Base-by-base conservation (phyloP, 2,888 invertebrate species). In the Cordilura impudica region DNA sequence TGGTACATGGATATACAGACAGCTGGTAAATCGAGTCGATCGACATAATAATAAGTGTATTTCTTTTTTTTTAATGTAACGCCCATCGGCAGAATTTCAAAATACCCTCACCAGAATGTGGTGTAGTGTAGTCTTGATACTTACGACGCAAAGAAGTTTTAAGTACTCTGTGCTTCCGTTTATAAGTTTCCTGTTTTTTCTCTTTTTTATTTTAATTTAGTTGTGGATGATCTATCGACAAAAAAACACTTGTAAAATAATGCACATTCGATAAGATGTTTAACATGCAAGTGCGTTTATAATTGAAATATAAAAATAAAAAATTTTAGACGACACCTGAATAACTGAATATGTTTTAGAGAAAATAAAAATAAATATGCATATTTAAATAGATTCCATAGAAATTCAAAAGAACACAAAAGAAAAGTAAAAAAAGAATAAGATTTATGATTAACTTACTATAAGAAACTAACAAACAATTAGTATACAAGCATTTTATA, bases 291-390 rank as follows among this genome's bases (percentile, higher is more conserved):
- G 35, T 35, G 35, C 35, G 10, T 10, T 12, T 51, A 49, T 6
- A n/a, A 35, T 43, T 18, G 5, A 23, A 16, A 58, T 21, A 14
- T 23, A 43, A 39, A 14, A 43, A 58, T 43, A 23, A 14, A 21
- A 58, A 43, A 58, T 58, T 43, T 43, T 23, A 58, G 58, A 21
- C 39, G 58, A 39, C 58, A 39, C 39, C 23, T 58, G 39, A 39
- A 39, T n/a, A 16, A 2, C 6, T 43, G 19, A 7, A n/a, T 12
- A 35, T 12, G 51, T 23, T 56, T 39, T 39, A n/a, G 23, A 21
- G 14, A 39, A n/a, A 43, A 58, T 18, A 4, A 29, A 21, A 39
- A 6, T 12, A 35, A 35, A 21, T 58, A 39, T 39, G 14, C 39
- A 58, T 58, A 58, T 39, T 21, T 14, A 39, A 58, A 39, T 23